Percentiles rank a stretch among this genome's conserved stretches.
phyloP scores from a whole-genome alignment of 1,140 invertebrate species.

The Philaenus spumarius region DNA sequence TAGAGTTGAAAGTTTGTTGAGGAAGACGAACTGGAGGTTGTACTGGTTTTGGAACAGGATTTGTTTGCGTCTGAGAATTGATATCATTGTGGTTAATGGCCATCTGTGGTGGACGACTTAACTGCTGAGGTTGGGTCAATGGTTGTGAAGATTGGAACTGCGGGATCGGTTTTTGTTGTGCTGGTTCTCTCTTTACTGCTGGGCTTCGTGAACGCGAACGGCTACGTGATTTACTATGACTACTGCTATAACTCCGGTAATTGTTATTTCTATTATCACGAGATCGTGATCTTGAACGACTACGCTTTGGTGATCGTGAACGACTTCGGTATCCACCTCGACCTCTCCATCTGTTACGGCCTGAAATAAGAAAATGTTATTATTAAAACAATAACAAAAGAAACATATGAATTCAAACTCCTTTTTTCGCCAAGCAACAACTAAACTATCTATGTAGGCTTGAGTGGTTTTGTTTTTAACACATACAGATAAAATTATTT shows the following conservation, averaged over 20 bases:
- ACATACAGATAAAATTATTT: too few relatives aligned
- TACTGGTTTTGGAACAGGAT: not conserved
- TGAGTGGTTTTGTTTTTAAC: too few relatives aligned
- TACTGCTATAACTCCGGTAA: not conserved
- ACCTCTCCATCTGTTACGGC: conserved; percentile 5
- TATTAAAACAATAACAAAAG: too few relatives aligned
- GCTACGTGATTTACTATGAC: not conserved
- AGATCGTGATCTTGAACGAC: not conserved
- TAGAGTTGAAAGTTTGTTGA: too few relatives aligned
- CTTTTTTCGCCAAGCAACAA: too few relatives aligned
- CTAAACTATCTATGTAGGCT: too few relatives aligned
- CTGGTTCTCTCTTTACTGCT: not conserved
- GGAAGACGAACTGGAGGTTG: too few relatives aligned
- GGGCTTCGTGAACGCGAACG: not conserved
- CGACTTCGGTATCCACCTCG: conserved; percentile 5
- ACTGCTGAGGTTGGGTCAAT: not conserved
- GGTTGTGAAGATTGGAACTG: too few relatives aligned
- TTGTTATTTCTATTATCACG: not conserved
- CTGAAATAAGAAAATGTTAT: too few relatives aligned
- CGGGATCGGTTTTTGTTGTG: not conserved
- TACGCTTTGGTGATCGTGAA: conserved; percentile 1
- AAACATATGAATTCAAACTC: too few relatives aligned
- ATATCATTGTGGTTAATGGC: not conserved
- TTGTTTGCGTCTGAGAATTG: not conserved
- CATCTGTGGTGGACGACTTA: not conserved